A percentile compares a stretch with the other conserved stretches of the same genome.
phyloP scores from a whole-genome alignment of 2,797 vertebrate species.

The Chrosomus eos region DNA sequence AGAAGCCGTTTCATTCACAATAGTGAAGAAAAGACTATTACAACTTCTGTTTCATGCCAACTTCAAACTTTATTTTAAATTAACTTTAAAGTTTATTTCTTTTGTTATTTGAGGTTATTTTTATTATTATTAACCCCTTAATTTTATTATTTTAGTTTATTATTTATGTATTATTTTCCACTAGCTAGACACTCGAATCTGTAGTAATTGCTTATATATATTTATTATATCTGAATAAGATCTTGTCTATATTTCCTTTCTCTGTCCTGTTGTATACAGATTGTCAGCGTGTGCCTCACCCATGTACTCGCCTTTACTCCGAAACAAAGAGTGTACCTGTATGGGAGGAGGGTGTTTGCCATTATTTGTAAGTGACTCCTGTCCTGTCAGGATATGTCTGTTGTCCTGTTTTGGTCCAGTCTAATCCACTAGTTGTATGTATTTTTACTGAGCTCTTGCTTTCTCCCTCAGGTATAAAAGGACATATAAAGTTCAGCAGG shows the following conservation, averaged over 20 bases:
- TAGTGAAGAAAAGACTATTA: neutral
- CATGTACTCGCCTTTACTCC: slow-evolving; percentile 92
- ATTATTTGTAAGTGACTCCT: slow-evolving; percentile 87
- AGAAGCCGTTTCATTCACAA: neutral
- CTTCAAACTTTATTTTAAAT: neutral
- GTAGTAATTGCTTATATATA: neutral
- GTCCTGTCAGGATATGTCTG: neutral
- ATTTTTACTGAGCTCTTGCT: slow-evolving; percentile 22
- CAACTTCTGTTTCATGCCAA: neutral
- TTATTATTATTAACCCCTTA: neutral
- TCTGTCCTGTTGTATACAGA: slow-evolving; percentile 75
- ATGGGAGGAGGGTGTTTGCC: slow-evolving; percentile 91
- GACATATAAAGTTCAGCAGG: slow-evolving; percentile 90
- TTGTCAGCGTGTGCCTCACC: slow-evolving; percentile 89
- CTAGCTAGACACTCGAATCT: neutral
- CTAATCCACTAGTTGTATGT: neutral
- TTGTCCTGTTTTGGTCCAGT: neutral
- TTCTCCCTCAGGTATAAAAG: slow-evolving; percentile 85
- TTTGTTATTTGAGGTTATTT: neutral
- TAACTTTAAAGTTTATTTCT: neutral
- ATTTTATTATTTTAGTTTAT: neutral
- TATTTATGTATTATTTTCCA: neutral
- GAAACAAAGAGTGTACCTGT: slow-evolving; percentile 93
- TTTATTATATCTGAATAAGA: neutral
- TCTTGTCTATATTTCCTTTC: slow-evolving; percentile 25